Evolutionary conservation across 2,797 vertebrate genomes (phyloP), one percentile per base, ranked within the genome.

Genomic region (Vultur gryphus): DNA sequence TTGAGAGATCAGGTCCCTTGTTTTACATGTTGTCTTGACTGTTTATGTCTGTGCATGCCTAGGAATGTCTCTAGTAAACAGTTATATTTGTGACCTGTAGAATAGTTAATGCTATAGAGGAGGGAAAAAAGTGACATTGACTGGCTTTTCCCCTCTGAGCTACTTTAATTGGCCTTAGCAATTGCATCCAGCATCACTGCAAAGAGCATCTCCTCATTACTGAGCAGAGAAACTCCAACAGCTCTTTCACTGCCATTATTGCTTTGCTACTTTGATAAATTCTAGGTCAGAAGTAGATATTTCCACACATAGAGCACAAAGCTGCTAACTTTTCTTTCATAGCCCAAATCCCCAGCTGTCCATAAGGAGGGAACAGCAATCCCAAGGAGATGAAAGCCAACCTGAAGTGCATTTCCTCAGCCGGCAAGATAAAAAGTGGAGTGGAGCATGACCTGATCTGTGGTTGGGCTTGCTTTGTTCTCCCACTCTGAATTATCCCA

Each of bases 161-260:
- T 77, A 11, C 48, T 76, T 84, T 84, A 91, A 91, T 83, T 95
- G 3, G 52, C 41, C 73, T n/a, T 76, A 84, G 28, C 55, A 93
- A 59, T 59, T 75, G 39, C 28, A 89, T 61, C 69, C 88, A 96
- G 67, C 51, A 73, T 35, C 66, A 57, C 33, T 90, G 48, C 41
- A 93, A 9, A 95, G 48, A 93, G 49, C 49, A 89, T 84, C 51
- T 87, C 62, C 61, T 97, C 87, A 88, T 96, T 91, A 83, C 41
- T 24, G 70, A 87, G 69, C 80, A 90, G 46, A 91, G 35, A n/a
- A 84, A 54, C 43, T 51, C 51, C 62, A 75, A 35, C 19, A 91
- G 52, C 65, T 77, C 48, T 94, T 96, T 95, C 70, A 81, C 29
- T 86, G 51, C 29, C 35, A 54, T 81, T 93, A 86, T 58, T 86